A percentile compares a stretch with the other conserved stretches of the same genome.
phyloP scores from a whole-genome alignment of 2,888 invertebrate species.

The Macrophya alboannulata region DNA sequence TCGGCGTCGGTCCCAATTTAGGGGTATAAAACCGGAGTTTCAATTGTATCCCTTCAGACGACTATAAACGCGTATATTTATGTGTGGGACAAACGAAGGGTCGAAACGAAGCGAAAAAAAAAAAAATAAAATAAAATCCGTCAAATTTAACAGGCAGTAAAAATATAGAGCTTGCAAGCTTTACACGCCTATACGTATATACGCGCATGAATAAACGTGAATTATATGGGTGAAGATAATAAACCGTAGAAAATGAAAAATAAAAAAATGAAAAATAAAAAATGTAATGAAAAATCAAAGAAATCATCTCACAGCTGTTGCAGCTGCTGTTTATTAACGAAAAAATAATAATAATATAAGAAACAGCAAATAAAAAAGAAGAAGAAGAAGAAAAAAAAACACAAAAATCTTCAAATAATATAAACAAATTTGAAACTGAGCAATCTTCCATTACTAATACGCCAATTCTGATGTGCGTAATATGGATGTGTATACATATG shows the following conservation, averaged over 20 bases:
- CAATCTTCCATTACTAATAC: constrained; percentile 4
- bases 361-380: no score
- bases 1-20: neutral
- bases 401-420: neutral
- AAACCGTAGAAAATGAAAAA: no score
- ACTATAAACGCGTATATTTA: neutral
- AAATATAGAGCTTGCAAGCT: neutral
- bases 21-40: neutral
- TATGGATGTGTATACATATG: no score
- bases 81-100: neutral
- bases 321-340: no score
- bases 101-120: neutral
- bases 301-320: neutral
- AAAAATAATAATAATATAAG: no score
- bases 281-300: neutral
- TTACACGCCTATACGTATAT: no score
- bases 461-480: neutral
- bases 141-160: neutral
- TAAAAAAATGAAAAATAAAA: neutral
- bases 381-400: neutral
- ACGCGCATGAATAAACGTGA: no score
- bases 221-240: no score
- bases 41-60: neutral
- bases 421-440: neutral
- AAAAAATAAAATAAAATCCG: neutral